A percentile compares a stretch with the other conserved stretches of the same genome.
Evolutionary conservation across 2,888 invertebrate genomes (phyloP).

Genomic region (Meganola albula): DNA sequence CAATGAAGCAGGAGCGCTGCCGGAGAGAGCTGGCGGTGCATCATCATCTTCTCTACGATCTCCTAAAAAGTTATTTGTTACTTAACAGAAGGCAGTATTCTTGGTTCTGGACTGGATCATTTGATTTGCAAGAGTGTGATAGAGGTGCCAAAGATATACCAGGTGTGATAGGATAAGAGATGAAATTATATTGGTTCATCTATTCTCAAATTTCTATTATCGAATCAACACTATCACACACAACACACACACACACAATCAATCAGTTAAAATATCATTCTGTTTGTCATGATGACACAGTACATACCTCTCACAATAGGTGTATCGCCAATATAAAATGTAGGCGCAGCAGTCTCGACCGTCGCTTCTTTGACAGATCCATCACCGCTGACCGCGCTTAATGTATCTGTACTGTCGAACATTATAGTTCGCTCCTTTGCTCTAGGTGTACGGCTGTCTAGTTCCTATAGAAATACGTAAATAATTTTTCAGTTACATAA

Average conservation of each 20-base stretch:
- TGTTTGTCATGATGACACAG: too few species aligned
- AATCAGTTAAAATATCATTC: too few species aligned
- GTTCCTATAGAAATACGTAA: slow-evolving; percentile 41
- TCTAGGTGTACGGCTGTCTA: slow-evolving; percentile 57
- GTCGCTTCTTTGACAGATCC: slow-evolving; percentile 59
- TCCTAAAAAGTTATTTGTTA: too few species aligned
- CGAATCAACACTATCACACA: too few species aligned
- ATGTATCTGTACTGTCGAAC: slow-evolving; percentile 72
- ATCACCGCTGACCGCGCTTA: slow-evolving; percentile 68
- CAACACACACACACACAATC: too few species aligned
- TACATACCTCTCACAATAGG: slow-evolving; percentile 68
- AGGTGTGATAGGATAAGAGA: too few species aligned
- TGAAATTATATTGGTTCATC: too few species aligned
- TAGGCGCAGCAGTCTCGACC: slow-evolving; percentile 62
- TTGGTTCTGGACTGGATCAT: too few species aligned
- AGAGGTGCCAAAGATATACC: too few species aligned
- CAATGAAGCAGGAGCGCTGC: slow-evolving; percentile 67
- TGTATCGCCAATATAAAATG: slow-evolving; percentile 73
- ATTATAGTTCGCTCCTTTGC: slow-evolving; percentile 71
- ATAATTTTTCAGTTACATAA: neutral
- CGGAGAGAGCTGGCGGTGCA: slow-evolving; percentile 47
- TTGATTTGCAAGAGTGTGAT: too few species aligned
- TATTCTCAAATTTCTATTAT: too few species aligned
- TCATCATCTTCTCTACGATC: slow-evolving; percentile 57
- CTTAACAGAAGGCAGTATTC: too few species aligned